Evolutionary conservation across 2,888 invertebrate genomes (phyloP).

Genomic region (Choreutis nemorana): DNA sequence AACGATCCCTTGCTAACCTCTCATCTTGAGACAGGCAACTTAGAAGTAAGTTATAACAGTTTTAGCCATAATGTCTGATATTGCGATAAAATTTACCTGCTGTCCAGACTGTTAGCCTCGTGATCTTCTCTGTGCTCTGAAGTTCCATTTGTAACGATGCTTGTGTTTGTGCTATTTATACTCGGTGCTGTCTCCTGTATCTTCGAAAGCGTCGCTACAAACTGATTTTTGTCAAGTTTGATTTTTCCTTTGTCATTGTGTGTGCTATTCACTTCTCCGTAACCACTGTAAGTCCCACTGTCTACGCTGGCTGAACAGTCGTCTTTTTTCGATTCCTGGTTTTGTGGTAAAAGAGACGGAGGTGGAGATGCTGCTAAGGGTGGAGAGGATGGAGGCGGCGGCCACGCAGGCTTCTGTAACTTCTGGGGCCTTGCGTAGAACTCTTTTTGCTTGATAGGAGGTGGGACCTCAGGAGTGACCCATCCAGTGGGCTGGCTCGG

Average conservation of each 20-base stretch:
- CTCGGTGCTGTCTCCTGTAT: conserved; percentile 70
- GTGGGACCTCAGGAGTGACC: conserved; percentile 57
- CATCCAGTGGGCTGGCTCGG: conserved; percentile 73
- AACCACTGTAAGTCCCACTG: conserved; percentile 53
- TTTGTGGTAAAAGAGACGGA: conserved; percentile 23
- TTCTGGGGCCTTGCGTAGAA: conserved; percentile 84
- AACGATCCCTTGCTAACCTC: neutral
- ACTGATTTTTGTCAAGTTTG: conserved; percentile 55
- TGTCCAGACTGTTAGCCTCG: conserved; percentile 43
- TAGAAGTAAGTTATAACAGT: neutral
- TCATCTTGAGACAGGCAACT: neutral
- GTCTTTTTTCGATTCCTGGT: conserved; percentile 46
- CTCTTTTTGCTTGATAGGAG: conserved; percentile 70
- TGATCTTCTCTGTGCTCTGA: conserved; percentile 33
- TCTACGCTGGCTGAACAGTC: conserved; percentile 55
- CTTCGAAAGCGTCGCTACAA: conserved; percentile 68
- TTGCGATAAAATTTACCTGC: conserved; percentile 40
- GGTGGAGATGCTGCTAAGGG: conserved; percentile 71
- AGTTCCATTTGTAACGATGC: conserved; percentile 53
- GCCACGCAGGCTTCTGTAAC: conserved; percentile 76
- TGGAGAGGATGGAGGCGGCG: conserved; percentile 61
- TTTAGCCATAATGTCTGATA: too few species aligned
- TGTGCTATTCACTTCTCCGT: conserved; percentile 51
- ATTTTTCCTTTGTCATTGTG: conserved; percentile 38
- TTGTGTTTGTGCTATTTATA: conserved; percentile 37